These are phyloP conservation scores for Sitobion miscanthi DNA, from an alignment of 1,140 invertebrate species.

Conservation along the genomic window DNA sequence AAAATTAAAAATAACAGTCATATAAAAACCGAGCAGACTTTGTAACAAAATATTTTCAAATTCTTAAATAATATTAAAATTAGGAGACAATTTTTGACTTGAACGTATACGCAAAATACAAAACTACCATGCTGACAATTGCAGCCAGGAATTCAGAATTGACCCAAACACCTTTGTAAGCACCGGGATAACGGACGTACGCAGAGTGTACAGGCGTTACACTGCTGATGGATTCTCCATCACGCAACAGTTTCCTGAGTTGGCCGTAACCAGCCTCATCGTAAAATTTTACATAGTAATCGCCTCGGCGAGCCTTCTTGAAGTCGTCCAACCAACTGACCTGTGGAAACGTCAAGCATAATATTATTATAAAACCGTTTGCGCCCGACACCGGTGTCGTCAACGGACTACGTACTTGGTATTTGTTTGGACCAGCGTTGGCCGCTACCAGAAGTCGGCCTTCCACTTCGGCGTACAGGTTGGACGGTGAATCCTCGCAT, in stretches of 20 bases:
- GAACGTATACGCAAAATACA: slow-evolving; percentile 84
- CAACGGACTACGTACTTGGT: slow-evolving; percentile 80
- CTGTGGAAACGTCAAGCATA: slow-evolving; percentile 64
- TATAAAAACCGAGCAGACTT: slow-evolving; percentile 10
- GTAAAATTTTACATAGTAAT: slow-evolving; percentile 80
- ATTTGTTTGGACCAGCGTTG: slow-evolving; percentile 73
- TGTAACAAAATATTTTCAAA: background rate
- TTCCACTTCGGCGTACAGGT: slow-evolving; percentile 85
- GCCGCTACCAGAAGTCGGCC: slow-evolving; percentile 82
- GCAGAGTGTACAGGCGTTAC: slow-evolving; percentile 80
- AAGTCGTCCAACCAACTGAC: slow-evolving; percentile 91
- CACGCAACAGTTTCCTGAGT: slow-evolving; percentile 77
- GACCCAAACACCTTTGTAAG: slow-evolving; percentile 89
- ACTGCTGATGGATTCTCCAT: slow-evolving; percentile 70
- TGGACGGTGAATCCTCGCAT: slow-evolving; percentile 72
- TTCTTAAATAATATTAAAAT: slow-evolving; percentile 55
- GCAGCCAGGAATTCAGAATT: slow-evolving; percentile 91
- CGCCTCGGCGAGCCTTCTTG: slow-evolving; percentile 78
- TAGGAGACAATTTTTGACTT: slow-evolving; percentile 79
- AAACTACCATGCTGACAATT: slow-evolving; percentile 77
- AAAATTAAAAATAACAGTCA: background rate
- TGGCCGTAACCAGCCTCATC: slow-evolving; percentile 90
- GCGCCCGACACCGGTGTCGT: background rate
- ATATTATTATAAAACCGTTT: background rate
- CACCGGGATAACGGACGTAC: slow-evolving; percentile 79